Base-by-base conservation (phyloP, 2,113 vertebrate species). In the Gadus chalcogrammus region DNA sequence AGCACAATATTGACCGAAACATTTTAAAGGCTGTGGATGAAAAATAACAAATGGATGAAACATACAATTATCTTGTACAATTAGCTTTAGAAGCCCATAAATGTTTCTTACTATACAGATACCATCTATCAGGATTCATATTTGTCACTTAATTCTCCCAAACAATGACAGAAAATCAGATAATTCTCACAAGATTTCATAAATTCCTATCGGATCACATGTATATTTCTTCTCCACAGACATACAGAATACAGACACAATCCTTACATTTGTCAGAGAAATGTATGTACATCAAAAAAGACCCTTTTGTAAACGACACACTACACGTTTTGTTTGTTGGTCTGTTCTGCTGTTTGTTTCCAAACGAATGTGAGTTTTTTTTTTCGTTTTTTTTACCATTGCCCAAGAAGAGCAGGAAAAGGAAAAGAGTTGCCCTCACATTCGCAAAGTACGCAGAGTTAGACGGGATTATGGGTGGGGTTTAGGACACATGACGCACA, bases 261-360 rank as follows among this genome's bases (percentile, higher is more conserved):
- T 89, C 88, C 86, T 85, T 85, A 82, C 84, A 88, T 91, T 86
- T 87, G 68, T 91, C 87, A 82, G 88, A 92, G 93, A 92, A 80
- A 89, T 83, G 90, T 94, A 92, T 97, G 91, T 96, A 94, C 94
- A 97, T 90, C 85, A 81, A 92, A 83, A 92, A 94, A 68, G 92
- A 91, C 91, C 92, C 87, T 84, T 83, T 80, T 87, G 87, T 90
- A 92, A 95, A 95, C 78, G 79, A 91, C 93, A 96, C 93, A 92
- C 56, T 84, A 94, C 90, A 91, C 78, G 82, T 91, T 88, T 92
- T 87, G 42, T 48, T 48, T 48, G 12, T 48, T 48, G 11, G 42
- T 48, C 42, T 48, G 42, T 48, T 48, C 42, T 9, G 13, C 42
- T 48, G 42, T 48, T 48, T 48, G 91, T 87, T 88, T 90, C 74